Evolutionary conservation across 2,797 vertebrate species (phyloP).

Genomic region (Melanotaenia pygmaea): DNA sequence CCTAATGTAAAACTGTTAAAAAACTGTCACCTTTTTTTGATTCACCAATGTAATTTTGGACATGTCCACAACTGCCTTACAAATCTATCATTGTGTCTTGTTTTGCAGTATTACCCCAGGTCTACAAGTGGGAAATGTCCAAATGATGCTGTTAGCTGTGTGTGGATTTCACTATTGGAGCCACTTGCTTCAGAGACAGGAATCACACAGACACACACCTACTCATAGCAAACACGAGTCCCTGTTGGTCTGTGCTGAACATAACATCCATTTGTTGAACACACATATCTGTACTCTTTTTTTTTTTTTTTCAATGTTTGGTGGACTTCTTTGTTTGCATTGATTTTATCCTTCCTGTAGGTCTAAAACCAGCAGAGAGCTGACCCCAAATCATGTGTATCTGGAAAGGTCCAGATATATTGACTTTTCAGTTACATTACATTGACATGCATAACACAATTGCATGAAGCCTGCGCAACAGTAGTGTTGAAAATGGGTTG

Average conservation of each 20-base stretch:
- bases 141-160: constrained; percentile 14
- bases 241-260: background rate
- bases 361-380: too few species aligned
- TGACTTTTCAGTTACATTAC: background rate
- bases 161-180: constrained; percentile 18
- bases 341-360: background rate
- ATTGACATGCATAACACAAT: background rate
- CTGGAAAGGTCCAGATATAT: background rate
- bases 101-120: background rate
- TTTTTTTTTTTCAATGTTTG: background rate
- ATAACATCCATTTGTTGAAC: background rate
- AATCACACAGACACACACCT: constrained; percentile 11
- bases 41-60: constrained; percentile 41
- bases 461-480: too few species aligned
- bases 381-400: too few species aligned
- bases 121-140: constrained; percentile 17
- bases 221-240: background rate
- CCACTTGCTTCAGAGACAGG: constrained; percentile 2
- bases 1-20: too few species aligned
- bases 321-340: background rate
- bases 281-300: background rate
- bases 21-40: background rate
- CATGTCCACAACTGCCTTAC: background rate
- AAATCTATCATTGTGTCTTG: constrained; percentile 31
- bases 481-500: background rate